Percentiles rank a stretch among this genome's conserved stretches.
phyloP scores from a whole-genome alignment of 2,888 invertebrate species.

The Trisateles emortualis region DNA sequence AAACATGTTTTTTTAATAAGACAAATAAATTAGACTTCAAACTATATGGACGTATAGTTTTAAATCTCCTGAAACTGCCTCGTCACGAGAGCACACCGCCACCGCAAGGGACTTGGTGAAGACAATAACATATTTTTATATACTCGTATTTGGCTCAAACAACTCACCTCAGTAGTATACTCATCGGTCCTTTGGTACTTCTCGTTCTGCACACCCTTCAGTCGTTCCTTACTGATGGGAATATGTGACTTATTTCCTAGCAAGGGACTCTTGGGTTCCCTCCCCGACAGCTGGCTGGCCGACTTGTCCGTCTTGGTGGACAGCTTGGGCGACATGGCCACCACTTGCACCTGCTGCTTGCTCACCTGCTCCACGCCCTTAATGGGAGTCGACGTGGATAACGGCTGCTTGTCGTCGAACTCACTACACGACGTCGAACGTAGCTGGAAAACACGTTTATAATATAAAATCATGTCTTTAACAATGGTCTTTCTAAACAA shows the following conservation, averaged over 20 bases:
- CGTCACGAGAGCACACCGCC: no score
- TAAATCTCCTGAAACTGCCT: no score
- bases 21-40: no score
- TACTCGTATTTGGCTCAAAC: no score
- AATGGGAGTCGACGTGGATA: conserved; percentile 77
- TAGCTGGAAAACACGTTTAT: conserved; percentile 43
- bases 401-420: conserved; percentile 58
- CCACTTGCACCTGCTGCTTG: conserved; percentile 68
- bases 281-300: conserved; percentile 7
- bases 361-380: conserved; percentile 51
- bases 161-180: conserved; percentile 32
- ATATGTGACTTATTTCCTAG: conserved; percentile 30
- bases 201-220: conserved; percentile 39
- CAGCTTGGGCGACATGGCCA: conserved; percentile 76
- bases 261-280: conserved; percentile 36
- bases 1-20: no score
- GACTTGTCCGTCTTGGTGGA: conserved; percentile 15
- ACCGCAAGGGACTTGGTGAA: no score
- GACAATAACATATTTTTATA: no score
- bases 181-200: conserved; percentile 65
- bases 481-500: no score
- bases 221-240: conserved; percentile 56
- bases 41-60: no score
- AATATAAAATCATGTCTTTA: no score
- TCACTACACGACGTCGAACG: conserved; percentile 54